Evolutionary conservation across 2,888 invertebrate species (phyloP), one percentile per base, ranked within the genome.

Genomic region (Melanophora roralis): DNA sequence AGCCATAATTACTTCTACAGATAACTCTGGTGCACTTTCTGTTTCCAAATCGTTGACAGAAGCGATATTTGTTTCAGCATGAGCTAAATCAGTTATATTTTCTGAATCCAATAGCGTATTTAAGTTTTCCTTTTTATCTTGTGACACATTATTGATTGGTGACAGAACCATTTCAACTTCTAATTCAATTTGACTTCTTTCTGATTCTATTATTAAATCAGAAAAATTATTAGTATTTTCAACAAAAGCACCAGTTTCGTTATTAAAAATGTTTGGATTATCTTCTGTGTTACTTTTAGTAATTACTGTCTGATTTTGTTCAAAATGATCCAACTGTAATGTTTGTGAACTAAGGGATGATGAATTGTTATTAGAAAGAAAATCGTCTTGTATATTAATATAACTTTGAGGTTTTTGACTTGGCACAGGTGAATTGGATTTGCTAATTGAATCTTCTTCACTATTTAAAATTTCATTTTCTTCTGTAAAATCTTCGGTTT

Each of bases 401-500:
- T 43, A 71, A 40, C 67, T 57, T 69, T 76, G 76, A 64, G 23
- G 49, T 40, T 76, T 62, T 69, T 57, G 55, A n/a, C 11, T 51
- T 57, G 51, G 47, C 38, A 49, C 21, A 12, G 75, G 55, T 0
- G 72, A 53, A 19, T 72, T 60, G 11, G 65, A 49, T 49, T 47
- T 49, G 43, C 23, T 72, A 12, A 38, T 38, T 16, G 38, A 38
- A 11, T 49, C 38, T 27, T 14, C 59, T 51, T 77, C 51, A 9
- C 2, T 3, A 23, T 57, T 73, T 9, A 55, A 47, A 12, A 79
- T 77, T 2, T 81, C 82, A 14, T 83, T 83, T 32, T 45, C 84
- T 23, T 88, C 71, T 7, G 57, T 47, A 23, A 68, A 6, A 16
- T 36, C 86, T 62, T 85, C 86, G 7, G 64, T 49, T 1, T 53